Conservation (phyloP, 2,797 vertebrate genomes). For the Alfaro cultratus region DNA sequence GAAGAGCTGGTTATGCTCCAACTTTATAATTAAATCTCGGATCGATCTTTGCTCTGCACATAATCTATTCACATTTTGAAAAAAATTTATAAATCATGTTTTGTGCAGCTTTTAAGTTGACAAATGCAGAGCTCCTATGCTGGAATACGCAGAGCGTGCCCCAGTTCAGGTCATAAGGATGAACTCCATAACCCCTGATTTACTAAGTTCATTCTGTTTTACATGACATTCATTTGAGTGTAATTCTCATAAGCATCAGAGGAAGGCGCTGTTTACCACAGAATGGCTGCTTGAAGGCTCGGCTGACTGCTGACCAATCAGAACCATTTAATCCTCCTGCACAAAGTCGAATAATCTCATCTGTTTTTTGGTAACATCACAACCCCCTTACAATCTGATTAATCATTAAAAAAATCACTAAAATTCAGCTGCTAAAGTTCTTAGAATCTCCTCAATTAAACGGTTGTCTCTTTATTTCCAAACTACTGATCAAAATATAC, state of each 20-base stretch:
- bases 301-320: constrained; percentile 31
- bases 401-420: background rate
- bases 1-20: background rate
- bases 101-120: constrained; percentile 7
- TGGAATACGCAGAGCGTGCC: background rate
- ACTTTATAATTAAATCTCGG: background rate
- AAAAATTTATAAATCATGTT: background rate
- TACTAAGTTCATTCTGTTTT: constrained; percentile 12
- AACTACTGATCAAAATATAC: constrained; percentile 1
- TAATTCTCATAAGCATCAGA: constrained; percentile 72
- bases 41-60: background rate
- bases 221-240: constrained; percentile 36
- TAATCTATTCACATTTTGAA: background rate
- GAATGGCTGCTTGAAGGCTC: constrained; percentile 57
- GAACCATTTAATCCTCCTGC: constrained; percentile 23
- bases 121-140: background rate
- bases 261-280: constrained; percentile 80
- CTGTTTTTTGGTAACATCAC: constrained; percentile 15
- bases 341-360: constrained; percentile 26
- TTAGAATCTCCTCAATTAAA: constrained; percentile 8
- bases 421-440: background rate
- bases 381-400: background rate
- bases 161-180: background rate
- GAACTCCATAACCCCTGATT: background rate
- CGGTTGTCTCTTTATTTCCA: background rate